Conservation (phyloP, 2,888 invertebrate species). For the Hermodice carunculata region DNA sequence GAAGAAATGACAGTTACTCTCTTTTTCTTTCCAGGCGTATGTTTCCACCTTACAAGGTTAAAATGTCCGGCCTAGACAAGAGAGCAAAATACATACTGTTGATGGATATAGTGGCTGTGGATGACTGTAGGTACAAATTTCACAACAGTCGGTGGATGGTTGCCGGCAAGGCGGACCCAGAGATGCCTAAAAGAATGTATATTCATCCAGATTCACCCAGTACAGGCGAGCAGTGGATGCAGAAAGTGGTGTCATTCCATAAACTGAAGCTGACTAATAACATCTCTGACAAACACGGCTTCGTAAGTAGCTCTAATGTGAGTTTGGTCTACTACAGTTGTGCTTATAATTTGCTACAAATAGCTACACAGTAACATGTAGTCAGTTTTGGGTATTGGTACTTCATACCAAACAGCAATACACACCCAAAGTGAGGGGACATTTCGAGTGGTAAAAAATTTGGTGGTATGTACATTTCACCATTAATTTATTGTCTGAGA, state of each 20-base stretch:
- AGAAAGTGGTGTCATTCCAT: slow-evolving; percentile 99
- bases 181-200: slow-evolving; percentile 97
- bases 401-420: no score
- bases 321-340: no score
- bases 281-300: slow-evolving; percentile 89
- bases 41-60: slow-evolving; percentile 99
- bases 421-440: no score
- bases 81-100: slow-evolving; percentile 99
- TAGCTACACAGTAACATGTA: no score
- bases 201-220: slow-evolving; percentile 97
- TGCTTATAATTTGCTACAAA: no score
- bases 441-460: no score
- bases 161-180: slow-evolving; percentile 77
- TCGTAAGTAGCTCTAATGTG: slow-evolving; percentile 44
- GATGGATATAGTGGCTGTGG: slow-evolving; percentile 98
- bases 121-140: slow-evolving; percentile 86
- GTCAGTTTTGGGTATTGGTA: no score
- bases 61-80: slow-evolving; percentile 97
- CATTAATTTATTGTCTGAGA: no score
- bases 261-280: slow-evolving; percentile 99
- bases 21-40: slow-evolving; percentile 89
- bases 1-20: no score
- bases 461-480: no score
- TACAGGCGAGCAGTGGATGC: slow-evolving; percentile 99
- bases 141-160: slow-evolving; percentile 78